phyloP scores from a whole-genome alignment of 2,888 invertebrate species.

The Diaphora mendica region DNA sequence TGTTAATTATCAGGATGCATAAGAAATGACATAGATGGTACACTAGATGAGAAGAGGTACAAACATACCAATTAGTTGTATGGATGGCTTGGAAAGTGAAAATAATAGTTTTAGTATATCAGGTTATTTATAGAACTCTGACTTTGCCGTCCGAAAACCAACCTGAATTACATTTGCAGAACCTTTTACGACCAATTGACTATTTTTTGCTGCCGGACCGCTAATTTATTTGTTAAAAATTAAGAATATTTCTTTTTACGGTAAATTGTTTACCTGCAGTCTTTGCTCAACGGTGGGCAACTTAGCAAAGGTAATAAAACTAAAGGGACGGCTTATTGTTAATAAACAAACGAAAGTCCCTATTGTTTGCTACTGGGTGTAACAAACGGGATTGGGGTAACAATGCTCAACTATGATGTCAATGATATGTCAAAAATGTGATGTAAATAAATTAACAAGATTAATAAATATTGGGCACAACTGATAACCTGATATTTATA shows the following conservation, averaged over 20 bases:
- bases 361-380: slow-evolving; percentile 1
- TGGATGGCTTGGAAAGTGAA: too few species aligned
- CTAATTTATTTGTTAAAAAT: neutral
- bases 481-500: too few species aligned
- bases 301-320: neutral
- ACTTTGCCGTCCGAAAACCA: neutral
- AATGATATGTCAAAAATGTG: neutral
- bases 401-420: neutral
- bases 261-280: slow-evolving; percentile 19
- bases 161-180: neutral
- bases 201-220: neutral
- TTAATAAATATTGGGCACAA: neutral
- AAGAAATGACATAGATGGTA: too few species aligned
- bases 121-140: too few species aligned
- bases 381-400: neutral
- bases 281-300: neutral
- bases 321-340: neutral
- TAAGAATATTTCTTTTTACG: neutral
- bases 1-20: neutral
- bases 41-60: too few species aligned
- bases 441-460: neutral
- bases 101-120: too few species aligned
- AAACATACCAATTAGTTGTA: too few species aligned
- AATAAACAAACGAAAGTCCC: slow-evolving; percentile 13
- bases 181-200: neutral